Percentiles rank a stretch among this genome's conserved stretches.
Evolutionary conservation across 53 echinoderm and acorn worm genomes (phyloP).

Genomic region (Echinarachnius parma): DNA sequence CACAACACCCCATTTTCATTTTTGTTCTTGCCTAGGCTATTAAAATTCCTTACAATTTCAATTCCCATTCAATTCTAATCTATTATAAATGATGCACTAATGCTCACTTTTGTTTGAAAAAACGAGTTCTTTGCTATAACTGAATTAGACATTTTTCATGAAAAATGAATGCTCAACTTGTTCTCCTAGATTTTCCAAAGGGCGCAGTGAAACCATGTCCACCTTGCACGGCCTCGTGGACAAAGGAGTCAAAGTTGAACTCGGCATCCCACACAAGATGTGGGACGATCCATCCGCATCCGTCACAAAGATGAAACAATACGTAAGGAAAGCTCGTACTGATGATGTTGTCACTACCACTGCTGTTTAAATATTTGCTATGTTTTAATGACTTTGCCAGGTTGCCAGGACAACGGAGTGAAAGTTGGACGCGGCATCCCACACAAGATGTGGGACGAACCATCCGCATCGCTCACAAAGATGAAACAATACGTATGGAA

Average conservation of each 20-base stretch:
- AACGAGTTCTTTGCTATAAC: no score
- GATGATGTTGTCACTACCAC: no score
- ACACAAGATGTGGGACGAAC: constrained; percentile 92
- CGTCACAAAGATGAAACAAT: constrained; percentile 85
- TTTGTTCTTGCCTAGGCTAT: no score
- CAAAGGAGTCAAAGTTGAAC: constrained; percentile 98
- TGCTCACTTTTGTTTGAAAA: no score
- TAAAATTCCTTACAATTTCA: no score
- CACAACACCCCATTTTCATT: no score
- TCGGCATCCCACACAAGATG: constrained; percentile 91
- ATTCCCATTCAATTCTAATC: no score
- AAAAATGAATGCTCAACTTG: neutral
- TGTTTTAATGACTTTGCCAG: constrained; percentile 78
- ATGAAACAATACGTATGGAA: constrained; percentile 97
- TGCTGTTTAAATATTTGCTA: no score
- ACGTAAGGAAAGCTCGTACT: no score
- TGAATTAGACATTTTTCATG: no score
- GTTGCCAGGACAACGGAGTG: constrained; percentile 82
- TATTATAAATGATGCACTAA: no score
- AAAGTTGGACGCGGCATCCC: constrained; percentile 99
- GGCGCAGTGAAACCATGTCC: constrained; percentile 76
- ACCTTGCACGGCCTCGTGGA: constrained; percentile 74
- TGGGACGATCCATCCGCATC: constrained; percentile 96
- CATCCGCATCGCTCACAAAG: constrained; percentile 80
- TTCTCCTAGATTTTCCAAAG: constrained; percentile 80